phyloP scores from a whole-genome alignment of 2,888 invertebrate genomes.

The Acheta domesticus region DNA sequence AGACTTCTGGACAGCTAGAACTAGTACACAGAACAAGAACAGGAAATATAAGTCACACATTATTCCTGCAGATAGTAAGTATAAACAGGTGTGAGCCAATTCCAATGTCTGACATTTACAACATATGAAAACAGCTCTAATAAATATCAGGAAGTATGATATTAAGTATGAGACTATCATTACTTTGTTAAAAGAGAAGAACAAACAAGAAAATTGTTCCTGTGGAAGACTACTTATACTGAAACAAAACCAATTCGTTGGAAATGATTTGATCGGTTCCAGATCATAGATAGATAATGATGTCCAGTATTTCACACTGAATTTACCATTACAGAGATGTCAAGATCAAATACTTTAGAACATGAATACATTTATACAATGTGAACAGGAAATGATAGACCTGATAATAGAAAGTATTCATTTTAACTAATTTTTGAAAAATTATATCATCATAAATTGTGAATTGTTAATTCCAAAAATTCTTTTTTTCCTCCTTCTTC shows the following conservation, averaged over 20 bases:
- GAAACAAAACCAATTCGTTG: background rate
- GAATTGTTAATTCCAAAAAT: too few relatives aligned
- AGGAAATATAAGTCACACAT: constrained; percentile 18
- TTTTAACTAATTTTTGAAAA: too few relatives aligned
- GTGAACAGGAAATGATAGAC: too few relatives aligned
- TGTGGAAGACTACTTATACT: background rate
- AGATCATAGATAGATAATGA: background rate
- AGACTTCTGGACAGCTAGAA: constrained; percentile 32
- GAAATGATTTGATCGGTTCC: background rate
- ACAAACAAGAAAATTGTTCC: background rate
- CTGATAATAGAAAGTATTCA: too few relatives aligned
- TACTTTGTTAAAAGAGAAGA: too few relatives aligned
- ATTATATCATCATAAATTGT: too few relatives aligned
- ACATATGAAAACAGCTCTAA: background rate
- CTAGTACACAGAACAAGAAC: constrained; percentile 27
- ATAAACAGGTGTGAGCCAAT: background rate
- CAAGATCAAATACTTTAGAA: too few relatives aligned
- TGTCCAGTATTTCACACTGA: too few relatives aligned
- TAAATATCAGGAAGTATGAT: background rate
- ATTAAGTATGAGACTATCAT: too few relatives aligned
- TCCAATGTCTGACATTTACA: background rate
- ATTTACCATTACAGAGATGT: too few relatives aligned
- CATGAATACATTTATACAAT: too few relatives aligned
- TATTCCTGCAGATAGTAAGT: constrained; percentile 19
- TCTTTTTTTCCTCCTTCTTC: too few relatives aligned